Evolutionary conservation across 1,140 invertebrate genomes (phyloP), one percentile per base, ranked within the genome.

Genomic region (Bombus soroeensis): DNA sequence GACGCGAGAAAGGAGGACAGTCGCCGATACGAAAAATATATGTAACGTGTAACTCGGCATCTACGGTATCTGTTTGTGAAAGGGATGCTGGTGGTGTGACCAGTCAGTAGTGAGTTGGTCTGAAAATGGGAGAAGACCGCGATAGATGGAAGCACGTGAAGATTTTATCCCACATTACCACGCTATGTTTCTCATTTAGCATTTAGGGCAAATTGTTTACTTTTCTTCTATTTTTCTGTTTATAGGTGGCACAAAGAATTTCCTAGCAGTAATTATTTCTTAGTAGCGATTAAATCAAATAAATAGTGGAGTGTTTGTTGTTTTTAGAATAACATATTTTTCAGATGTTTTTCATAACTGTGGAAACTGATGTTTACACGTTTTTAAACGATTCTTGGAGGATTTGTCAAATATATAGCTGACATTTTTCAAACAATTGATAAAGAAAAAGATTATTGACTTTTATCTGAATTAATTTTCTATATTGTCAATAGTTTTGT

Each of bases 121-220:
- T 79, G 57, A 76, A 87, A 84, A 87, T 87, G 70, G 85, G 81
- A 34, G 70, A 83, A 77, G 41, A 84, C 39, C 41, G 81, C 81
- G 81, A 64, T 84, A 87, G 81, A 87, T 87, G 85, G 85, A 87
- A 87, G 81, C 85, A 87, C 81, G 85, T 83, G 81, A 87, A 84
- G 59, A 87, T 78, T 41, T 86, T 43, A 53, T 53, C 18, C 47
- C 47, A 53, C 47, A 6, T 53, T 62, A 18, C 5, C 22, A 53
- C 43, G n/a, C 22, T 66, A 5, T 32, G 53, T 59, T 59, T 66
- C 32, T 53, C 74, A 12, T 68, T 73, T 39, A 18, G 9, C 32
- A 5, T 32, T 28, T 68, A 66, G 12, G 22, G 43, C 25, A 1
- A 32, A 32, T 59, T 13, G 13, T 81, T 70, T 59, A 10, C n/a